A percentile compares a stretch with the other conserved stretches of the same genome.
phyloP scores from a whole-genome alignment of 2,113 vertebrate species.

The Alethe diademata region DNA sequence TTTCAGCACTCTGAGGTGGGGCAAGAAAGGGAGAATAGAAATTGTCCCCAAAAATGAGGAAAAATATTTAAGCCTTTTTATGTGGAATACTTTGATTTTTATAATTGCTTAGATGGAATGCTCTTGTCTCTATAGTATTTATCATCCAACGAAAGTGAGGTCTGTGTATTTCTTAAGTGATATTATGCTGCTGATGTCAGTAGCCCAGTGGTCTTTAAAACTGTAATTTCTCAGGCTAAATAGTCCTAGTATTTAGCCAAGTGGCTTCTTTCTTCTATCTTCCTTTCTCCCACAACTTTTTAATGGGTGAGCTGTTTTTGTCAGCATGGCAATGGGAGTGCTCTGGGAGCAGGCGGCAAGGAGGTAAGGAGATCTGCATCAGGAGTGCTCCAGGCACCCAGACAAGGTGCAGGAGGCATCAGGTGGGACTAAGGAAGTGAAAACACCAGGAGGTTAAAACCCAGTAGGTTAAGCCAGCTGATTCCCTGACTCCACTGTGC shows the following conservation, averaged over 20 bases:
- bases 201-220: background rate
- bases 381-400: background rate
- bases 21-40: background rate
- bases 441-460: background rate
- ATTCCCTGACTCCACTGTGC: background rate
- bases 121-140: background rate
- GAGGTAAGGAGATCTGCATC: background rate
- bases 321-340: background rate
- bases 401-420: background rate
- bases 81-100: slow-evolving; percentile 10
- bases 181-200: background rate
- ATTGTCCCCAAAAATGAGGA: background rate
- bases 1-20: slow-evolving; percentile 15
- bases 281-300: rapidly evolving
- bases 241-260: background rate
- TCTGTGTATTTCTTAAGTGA: background rate
- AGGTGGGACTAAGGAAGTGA: background rate
- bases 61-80: slow-evolving; percentile 50
- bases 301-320: slow-evolving; percentile 27
- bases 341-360: background rate
- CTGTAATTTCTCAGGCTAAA: background rate
- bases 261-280: background rate
- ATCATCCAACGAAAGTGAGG: background rate
- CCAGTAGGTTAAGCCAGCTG: background rate
- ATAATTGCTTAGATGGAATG: slow-evolving; percentile 36